phyloP scores from a whole-genome alignment of 2,888 invertebrate species.

The Drosophila meridionalis region DNA sequence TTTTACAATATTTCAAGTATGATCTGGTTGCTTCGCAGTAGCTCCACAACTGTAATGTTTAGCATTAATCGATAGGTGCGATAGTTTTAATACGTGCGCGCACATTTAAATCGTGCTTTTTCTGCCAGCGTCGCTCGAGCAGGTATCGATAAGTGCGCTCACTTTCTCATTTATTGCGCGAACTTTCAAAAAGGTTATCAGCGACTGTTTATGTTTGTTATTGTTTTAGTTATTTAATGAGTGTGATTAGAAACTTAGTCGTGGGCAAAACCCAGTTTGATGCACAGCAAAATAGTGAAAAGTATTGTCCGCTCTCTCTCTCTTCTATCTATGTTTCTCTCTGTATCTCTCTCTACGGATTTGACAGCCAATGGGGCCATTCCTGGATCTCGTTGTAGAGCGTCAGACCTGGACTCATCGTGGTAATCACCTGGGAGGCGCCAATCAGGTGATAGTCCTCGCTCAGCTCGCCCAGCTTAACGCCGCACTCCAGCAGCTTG shows the following conservation, averaged over 20 bases:
- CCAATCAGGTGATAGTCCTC: slow-evolving; percentile 85
- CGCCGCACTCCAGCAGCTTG: slow-evolving; percentile 85
- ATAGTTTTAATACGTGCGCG: not conserved
- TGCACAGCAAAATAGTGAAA: not conserved
- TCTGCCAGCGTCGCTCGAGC: not conserved
- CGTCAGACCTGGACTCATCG: slow-evolving; percentile 86
- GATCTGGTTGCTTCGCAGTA: not conserved
- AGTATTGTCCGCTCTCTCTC: not conserved
- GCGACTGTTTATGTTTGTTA: not conserved
- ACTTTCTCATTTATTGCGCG: not conserved
- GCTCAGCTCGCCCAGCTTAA: slow-evolving; percentile 84
- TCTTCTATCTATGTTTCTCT: not conserved
- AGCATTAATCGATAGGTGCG: not conserved
- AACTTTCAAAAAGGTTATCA: slow-evolving; percentile 16
- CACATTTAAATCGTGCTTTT: not conserved
- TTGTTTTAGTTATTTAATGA: not conserved
- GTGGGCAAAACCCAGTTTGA: not conserved
- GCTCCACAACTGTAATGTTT: not conserved
- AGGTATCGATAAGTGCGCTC: not conserved
- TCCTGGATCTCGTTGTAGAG: slow-evolving; percentile 86
- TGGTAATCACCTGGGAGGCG: slow-evolving; percentile 85
- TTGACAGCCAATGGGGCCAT: slow-evolving; percentile 85
- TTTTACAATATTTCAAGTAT: not conserved
- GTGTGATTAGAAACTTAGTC: not conserved
- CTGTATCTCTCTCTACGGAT: slow-evolving; percentile 38